phyloP scores from a whole-genome alignment of 2,797 vertebrate genomes.

The Hydrolagus colliei region DNA sequence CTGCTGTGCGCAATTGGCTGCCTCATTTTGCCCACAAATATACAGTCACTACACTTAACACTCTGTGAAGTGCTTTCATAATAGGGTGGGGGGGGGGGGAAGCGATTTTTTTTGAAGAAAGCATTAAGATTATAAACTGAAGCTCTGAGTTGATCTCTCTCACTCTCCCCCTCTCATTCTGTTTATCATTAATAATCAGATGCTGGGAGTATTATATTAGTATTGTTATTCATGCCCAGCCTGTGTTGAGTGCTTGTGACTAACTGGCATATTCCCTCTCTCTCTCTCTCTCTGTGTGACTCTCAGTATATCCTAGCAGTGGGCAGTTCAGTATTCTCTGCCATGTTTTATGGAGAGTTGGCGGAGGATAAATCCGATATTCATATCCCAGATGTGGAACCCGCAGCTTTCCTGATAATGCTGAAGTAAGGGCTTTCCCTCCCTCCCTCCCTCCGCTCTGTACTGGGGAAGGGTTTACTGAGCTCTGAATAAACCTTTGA shows the following conservation, averaged over 20 bases:
- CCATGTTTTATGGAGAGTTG: conserved; percentile 97
- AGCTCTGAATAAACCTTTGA: no score
- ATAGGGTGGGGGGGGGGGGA: no score
- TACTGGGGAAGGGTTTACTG: no score
- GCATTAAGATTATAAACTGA: not conserved
- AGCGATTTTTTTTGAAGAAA: no score
- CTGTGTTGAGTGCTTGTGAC: conserved; percentile 43
- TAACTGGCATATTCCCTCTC: no score
- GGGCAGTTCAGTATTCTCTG: conserved; percentile 95
- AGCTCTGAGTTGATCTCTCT: not conserved
- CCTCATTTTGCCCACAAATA: no score
- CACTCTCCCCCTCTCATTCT: conserved; percentile 55
- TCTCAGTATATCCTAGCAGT: conserved; percentile 93
- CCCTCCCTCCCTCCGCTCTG: not conserved
- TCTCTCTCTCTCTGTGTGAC: not conserved
- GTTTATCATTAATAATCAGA: conserved; percentile 71
- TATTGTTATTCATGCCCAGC: conserved; percentile 58
- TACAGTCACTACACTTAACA: no score
- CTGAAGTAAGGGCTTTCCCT: conserved; percentile 75
- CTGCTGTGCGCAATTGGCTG: no score
- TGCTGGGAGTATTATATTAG: no score
- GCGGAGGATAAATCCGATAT: conserved; percentile 89
- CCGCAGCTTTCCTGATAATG: conserved; percentile 89
- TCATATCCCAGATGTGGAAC: conserved; percentile 97
- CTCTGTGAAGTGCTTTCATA: no score